phyloP scores from a whole-genome alignment of 2,113 vertebrate species.

The Labrus mixtus region DNA sequence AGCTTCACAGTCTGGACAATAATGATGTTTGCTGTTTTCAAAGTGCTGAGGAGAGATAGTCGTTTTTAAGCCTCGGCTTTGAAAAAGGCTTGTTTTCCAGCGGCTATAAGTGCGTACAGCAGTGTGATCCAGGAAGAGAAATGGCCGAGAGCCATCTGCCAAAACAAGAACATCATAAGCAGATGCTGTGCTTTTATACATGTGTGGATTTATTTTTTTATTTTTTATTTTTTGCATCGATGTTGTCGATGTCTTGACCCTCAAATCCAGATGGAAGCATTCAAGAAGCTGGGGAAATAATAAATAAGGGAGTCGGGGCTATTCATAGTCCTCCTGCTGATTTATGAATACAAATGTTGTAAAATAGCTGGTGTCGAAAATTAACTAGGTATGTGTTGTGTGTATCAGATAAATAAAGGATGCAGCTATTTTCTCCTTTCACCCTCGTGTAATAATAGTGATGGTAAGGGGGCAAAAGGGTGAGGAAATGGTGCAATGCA shows the following conservation, averaged over 20 bases:
- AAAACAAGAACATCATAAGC: slow-evolving; percentile 45
- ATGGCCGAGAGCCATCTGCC: slow-evolving; percentile 41
- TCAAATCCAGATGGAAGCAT: slow-evolving; percentile 50
- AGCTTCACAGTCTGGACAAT: slow-evolving; percentile 36
- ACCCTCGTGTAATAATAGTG: slow-evolving; percentile 43
- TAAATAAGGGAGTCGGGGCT: slow-evolving; percentile 26
- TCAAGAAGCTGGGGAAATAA: slow-evolving; percentile 38
- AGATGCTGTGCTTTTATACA: slow-evolving; percentile 44
- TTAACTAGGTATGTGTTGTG: slow-evolving; percentile 49
- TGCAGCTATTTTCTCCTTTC: slow-evolving; percentile 36
- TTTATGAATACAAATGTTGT: slow-evolving; percentile 69
- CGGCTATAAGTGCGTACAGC: slow-evolving; percentile 28
- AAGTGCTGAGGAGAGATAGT: slow-evolving; percentile 38
- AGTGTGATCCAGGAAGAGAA: slow-evolving; percentile 23
- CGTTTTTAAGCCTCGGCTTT: slow-evolving; percentile 24
- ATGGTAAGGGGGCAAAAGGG: slow-evolving; percentile 31
- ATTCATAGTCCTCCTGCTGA: slow-evolving; percentile 40
- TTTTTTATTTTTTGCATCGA: slow-evolving; percentile 16
- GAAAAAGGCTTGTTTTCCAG: slow-evolving; percentile 33
- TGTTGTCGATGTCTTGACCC: slow-evolving; percentile 45
- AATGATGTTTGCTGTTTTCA: slow-evolving; percentile 60
- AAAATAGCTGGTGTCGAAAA: slow-evolving; percentile 39
- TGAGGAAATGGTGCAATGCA: slow-evolving; percentile 38
- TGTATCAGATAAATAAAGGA: slow-evolving; percentile 60
- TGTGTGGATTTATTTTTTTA: slow-evolving; percentile 24